These are phyloP conservation scores for Scytalopus superciliaris DNA, from an alignment of 2,113 vertebrate genomes.

Conservation along the genomic window DNA sequence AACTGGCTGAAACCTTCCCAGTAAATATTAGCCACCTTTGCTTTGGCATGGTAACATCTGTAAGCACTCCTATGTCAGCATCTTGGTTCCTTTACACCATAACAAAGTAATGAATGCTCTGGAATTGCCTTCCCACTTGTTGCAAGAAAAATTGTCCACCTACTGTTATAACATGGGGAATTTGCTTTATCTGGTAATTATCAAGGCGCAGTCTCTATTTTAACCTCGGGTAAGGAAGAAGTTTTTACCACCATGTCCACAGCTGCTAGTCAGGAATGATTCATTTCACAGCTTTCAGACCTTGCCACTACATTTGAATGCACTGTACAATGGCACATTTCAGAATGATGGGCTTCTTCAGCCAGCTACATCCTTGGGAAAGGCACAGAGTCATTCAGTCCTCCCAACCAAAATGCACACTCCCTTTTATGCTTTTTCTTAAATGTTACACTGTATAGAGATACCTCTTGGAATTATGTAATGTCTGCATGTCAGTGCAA, in stretches of 20 bases:
- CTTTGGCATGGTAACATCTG: neutral
- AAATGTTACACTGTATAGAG: neutral
- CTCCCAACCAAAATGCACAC: neutral
- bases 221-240: neutral
- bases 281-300: neutral
- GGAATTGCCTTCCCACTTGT: neutral
- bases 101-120: neutral
- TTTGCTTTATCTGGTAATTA: neutral
- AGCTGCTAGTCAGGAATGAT: neutral
- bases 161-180: neutral
- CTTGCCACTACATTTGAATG: neutral
- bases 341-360: neutral
- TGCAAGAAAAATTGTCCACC: neutral
- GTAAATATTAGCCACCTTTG: neutral
- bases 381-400: neutral
- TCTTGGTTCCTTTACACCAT: neutral
- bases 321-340: neutral
- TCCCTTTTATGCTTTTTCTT: neutral
- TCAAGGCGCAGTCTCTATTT: neutral
- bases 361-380: neutral
- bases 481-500: neutral
- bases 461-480: neutral
- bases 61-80: neutral
- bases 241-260: neutral
- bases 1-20: neutral